Base-by-base conservation (phyloP, 2,113 vertebrate species). In the Sylvia atricapilla region DNA sequence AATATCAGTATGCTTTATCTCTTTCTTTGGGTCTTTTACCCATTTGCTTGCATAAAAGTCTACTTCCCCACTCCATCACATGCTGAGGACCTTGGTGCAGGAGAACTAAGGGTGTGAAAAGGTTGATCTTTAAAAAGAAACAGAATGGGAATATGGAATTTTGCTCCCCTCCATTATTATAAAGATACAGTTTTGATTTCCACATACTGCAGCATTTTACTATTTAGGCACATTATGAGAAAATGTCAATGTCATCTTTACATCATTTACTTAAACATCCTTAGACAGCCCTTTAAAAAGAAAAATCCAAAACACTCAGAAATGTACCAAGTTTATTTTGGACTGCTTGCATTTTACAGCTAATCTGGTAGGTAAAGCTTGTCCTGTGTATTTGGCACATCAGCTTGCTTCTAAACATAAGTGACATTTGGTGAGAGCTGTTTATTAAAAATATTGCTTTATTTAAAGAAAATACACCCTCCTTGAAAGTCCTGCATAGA, bases 371-470 rank as follows among this genome's bases (percentile, higher is more conserved):
- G 60, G 83, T 83, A 93, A 96, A 90, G 46, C 24, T 75, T 91
- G 67, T 82, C 69, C 90, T 76, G 14, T 68, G 69, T 80, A 89
- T 72, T 79, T 87, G 90, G 84, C 74, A 89, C 33, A 72, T 87
- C 69, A 66, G 53, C 63, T 92, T 87, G 49, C 59, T 93, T 49
- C 77, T 85, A 87, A 84, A 78, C 23, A 30, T 35, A 9, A 84
- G 22, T 53, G 70, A 70, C 44, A 69, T 41, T 81, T 89, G 55
- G 79, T 93, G 89, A 96, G 85, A 93, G 52, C 15, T 82, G 43
- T 74, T 90, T 90, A 86, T 92, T 92, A 94, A 94, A 94, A 93
- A 87, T 87, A 94, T 44, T 64, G 62, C 31, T 83, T 4, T 55
- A 68, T 86, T 92, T 92, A 7, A 74, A 87, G 35, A 52, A 95